These are phyloP conservation scores for Antitype chi DNA, from an alignment of 2,888 invertebrate genomes.

Conservation along the genomic window DNA sequence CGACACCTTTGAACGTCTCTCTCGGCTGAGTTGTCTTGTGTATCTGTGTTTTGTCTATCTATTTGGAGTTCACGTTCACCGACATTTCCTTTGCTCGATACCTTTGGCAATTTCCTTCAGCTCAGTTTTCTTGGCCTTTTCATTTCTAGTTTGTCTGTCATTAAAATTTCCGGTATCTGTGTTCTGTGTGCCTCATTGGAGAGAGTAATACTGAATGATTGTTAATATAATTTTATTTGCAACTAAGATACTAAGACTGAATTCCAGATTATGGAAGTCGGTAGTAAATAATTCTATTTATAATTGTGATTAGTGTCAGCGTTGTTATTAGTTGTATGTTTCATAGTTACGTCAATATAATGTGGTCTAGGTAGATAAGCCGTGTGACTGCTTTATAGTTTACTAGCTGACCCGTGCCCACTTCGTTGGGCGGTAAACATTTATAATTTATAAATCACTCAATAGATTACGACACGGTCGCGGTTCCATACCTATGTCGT, in stretches of 20 bases:
- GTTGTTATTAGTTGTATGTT: slow-evolving; percentile 24
- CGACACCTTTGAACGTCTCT: too few species aligned
- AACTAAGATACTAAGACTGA: not conserved
- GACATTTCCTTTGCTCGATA: not conserved
- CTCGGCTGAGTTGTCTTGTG: too few species aligned
- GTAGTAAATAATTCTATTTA: slow-evolving; percentile 5
- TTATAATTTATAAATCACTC: too few species aligned
- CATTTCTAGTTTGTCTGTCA: not conserved
- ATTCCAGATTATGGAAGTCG: not conserved
- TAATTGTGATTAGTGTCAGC: slow-evolving; percentile 14
- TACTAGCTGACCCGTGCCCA: too few species aligned
- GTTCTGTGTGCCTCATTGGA: not conserved
- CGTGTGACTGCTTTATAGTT: slow-evolving; percentile 20
- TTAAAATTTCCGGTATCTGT: not conserved
- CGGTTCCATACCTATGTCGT: too few species aligned
- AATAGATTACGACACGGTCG: too few species aligned
- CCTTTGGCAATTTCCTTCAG: not conserved
- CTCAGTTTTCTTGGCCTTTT: not conserved
- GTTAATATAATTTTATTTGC: not conserved
- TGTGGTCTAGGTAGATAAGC: slow-evolving; percentile 44
- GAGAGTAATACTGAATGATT: not conserved
- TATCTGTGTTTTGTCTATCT: too few species aligned
- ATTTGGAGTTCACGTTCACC: not conserved
- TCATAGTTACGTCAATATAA: slow-evolving; percentile 12
- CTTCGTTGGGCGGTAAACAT: too few species aligned